Percentiles rank a stretch among this genome's conserved stretches.
Conservation (phyloP, 1,140 invertebrate species). For the Aricia agestis region DNA sequence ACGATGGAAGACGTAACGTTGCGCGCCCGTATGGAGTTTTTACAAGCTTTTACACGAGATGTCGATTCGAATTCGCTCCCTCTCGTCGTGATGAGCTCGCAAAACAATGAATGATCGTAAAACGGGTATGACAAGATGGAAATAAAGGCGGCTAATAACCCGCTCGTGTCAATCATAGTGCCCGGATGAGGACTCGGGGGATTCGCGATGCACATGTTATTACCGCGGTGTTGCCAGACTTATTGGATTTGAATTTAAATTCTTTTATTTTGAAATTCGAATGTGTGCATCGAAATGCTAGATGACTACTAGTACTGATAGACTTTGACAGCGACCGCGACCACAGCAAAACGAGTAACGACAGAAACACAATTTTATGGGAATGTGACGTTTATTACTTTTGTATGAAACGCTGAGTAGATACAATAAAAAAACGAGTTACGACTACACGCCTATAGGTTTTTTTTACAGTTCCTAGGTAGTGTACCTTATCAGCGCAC, state of each 20-base stretch:
- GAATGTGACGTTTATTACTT: too few species aligned
- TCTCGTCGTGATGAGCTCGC: slow-evolving; percentile 48
- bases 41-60: slow-evolving; percentile 68
- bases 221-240: slow-evolving; percentile 20
- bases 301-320: too few species aligned
- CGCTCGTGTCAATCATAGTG: slow-evolving; percentile 33
- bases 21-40: slow-evolving; percentile 57
- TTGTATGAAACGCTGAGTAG: too few species aligned
- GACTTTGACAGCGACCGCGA: too few species aligned
- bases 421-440: too few species aligned
- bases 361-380: too few species aligned
- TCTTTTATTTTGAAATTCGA: neutral
- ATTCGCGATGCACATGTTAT: slow-evolving; percentile 35
- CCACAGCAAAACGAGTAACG: too few species aligned
- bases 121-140: slow-evolving; percentile 58
- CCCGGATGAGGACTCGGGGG: slow-evolving; percentile 27
- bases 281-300: neutral
- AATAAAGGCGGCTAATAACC: slow-evolving; percentile 62
- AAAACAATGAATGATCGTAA: slow-evolving; percentile 66
- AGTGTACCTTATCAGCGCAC: too few species aligned
- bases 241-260: slow-evolving; percentile 19
- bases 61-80: slow-evolving; percentile 63
- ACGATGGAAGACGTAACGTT: slow-evolving; percentile 23
- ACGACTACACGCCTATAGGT: too few species aligned
- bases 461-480: too few species aligned